Evolutionary conservation across 2,797 vertebrate species (phyloP), one percentile per base, ranked within the genome.

Genomic region (Lates japonicus): DNA sequence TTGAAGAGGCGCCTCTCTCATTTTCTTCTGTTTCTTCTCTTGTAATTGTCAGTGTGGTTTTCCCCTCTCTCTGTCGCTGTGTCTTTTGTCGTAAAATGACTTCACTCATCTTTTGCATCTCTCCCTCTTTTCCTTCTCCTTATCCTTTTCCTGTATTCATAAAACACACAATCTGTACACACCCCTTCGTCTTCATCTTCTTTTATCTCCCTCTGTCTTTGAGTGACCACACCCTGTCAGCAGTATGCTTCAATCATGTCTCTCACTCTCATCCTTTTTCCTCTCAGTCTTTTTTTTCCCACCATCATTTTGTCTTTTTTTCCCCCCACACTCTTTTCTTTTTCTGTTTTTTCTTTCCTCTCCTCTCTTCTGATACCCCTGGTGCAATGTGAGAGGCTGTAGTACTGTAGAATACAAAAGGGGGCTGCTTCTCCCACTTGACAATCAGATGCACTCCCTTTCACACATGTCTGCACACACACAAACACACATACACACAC

Each of bases 161-260:
- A n/a, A n/a, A n/a, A n/a, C n/a, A n/a, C n/a, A n/a, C n/a, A n/a
- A n/a, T n/a, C n/a, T n/a, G n/a, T n/a, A n/a, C n/a, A 29, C 65
- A n/a, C 37, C 55, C 54, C 46, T 44, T 74, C 51, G 42, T 69
- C 74, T 77, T 79, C 58, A 62, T 83, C 79, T 76, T 68, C 71
- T 59, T 65, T 84, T 67, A 82, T 90, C 76, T 79, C 57, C 60
- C 70, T 75, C 71, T 78, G 76, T 87, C 72, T 88, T 80, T 62
- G 9, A 62, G 60, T 85, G 92, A 88, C 93, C 93, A 94, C 93
- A 85, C 93, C 93, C 93, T 89, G 81, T 79, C 77, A 85, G 82
- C 78, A 37, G 41, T 42, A 65, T 25, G 70, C 88, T 83, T 85
- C 76, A 80, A 20, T 81, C 79, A 76, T 19, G 31, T 66, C 70